Percentiles rank a stretch among this genome's conserved stretches.
phyloP scores from a whole-genome alignment of 1,140 invertebrate genomes.

The Diorhabda sublineata region DNA sequence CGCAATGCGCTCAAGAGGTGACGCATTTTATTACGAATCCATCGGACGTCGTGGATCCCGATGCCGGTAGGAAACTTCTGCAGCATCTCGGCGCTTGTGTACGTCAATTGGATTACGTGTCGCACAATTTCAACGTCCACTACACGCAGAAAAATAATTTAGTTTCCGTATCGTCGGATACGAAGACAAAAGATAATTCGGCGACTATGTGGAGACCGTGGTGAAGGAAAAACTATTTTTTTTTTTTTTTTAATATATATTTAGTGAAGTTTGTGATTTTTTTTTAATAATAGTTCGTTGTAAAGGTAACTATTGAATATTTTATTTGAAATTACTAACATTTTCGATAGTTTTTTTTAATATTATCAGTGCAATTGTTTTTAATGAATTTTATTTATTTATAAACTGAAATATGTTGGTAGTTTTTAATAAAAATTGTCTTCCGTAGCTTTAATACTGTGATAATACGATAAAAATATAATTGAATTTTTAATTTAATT shows the following conservation, averaged over 20 bases:
- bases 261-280: conserved; percentile 8
- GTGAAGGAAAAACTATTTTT: conserved; percentile 33
- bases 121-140: conserved; percentile 29
- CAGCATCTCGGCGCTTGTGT: conserved; percentile 50
- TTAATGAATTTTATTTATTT: no score
- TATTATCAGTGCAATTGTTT: no score
- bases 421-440: no score
- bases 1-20: conserved; percentile 88
- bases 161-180: conserved; percentile 35
- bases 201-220: conserved; percentile 46
- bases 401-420: no score
- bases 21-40: conserved; percentile 66
- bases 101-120: conserved; percentile 42
- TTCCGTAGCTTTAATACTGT: conserved; percentile 36
- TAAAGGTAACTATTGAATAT: background rate
- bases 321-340: no score
- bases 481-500: no score
- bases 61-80: conserved; percentile 46
- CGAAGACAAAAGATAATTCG: conserved; percentile 16
- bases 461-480: conserved; percentile 21
- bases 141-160: conserved; percentile 32
- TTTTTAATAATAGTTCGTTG: conserved; percentile 17
- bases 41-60: conserved; percentile 43
- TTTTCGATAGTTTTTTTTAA: no score
- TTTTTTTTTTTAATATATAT: background rate